Conservation (phyloP, 1,140 invertebrate genomes). For the Probaryconus sp. region DNA sequence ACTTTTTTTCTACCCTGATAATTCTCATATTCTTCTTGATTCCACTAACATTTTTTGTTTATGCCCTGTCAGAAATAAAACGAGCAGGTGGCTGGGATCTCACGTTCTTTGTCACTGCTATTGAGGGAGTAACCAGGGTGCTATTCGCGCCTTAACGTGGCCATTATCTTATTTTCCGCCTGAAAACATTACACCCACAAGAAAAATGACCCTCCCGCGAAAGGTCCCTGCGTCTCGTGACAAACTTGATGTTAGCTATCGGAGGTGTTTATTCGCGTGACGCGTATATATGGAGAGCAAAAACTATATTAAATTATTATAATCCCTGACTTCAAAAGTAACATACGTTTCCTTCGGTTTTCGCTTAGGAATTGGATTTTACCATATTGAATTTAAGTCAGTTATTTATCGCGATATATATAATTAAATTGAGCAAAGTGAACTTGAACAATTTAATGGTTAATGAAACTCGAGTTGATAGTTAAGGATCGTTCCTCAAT, state of each 20-base stretch:
- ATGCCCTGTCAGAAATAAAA: conserved; percentile 52
- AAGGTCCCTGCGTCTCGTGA: conserved; percentile 49
- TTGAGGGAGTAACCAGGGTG: conserved; percentile 48
- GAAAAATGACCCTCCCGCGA: conserved; percentile 73
- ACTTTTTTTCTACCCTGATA: conserved; percentile 14
- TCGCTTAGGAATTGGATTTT: too few species aligned
- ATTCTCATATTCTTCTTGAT: conserved; percentile 41
- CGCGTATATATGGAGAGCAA: conserved; percentile 25
- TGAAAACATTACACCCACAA: conserved; percentile 74
- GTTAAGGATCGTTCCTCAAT: conserved; percentile 36
- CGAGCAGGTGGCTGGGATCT: conserved; percentile 57
- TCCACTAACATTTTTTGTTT: conserved; percentile 43
- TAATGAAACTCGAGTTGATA: conserved; percentile 40
- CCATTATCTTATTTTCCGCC: conserved; percentile 79
- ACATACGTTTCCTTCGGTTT: too few species aligned
- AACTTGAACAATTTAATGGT: conserved; percentile 27
- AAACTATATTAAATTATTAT: conserved; percentile 22
- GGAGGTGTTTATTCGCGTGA: conserved; percentile 50
- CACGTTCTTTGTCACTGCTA: conserved; percentile 55
- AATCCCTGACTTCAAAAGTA: too few species aligned
- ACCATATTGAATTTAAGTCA: too few species aligned
- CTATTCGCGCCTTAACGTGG: conserved; percentile 67
- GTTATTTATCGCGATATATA: too few species aligned
- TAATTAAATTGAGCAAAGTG: conserved; percentile 36
- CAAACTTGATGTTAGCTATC: conserved; percentile 51